Base-by-base conservation (phyloP, 2,888 invertebrate species). In the Cephonodes hylas region DNA sequence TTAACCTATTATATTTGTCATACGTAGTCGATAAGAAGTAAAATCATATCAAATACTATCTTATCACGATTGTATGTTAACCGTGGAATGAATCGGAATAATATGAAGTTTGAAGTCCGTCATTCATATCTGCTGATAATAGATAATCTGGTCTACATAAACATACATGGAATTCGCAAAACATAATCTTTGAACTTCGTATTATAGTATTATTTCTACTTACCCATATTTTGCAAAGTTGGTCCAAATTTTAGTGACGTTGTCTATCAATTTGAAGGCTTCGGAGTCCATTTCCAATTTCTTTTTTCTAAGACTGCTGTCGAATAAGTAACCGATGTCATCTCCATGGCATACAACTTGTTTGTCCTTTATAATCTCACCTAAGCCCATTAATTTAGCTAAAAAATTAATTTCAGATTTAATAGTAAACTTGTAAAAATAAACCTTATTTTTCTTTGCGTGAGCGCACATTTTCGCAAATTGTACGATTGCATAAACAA, bases 201-300 rank as follows among this genome's bases (percentile, higher is more conserved):
- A n/a, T 27, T 8, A n/a, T n/a, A 18, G 7, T 27, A 31, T 53
- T 27, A 1, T 15, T 45, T 20, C 20, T 20, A 59, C 20, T 58
- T 6, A 65, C 61, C 67, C 65, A 63, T 44, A 59, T 45, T 25
- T 63, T 0, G 87, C 88, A 53, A 88, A 89, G 63, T 89, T 86
- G 0, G 88, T 86, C 86, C 86, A 89, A n/a, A 89, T 69, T 13
- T 66, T 84, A 0, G 80, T 81, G 0, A 84, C 70, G 42, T 67
- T 78, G 0, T 86, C 71, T 10, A 89, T 80, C 63, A 82, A 65
- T 59, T 79, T 69, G 46, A 80, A 83, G 5, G 72, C 70, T 1
- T 76, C 71, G 0, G 84, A 77, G 8, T 71, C 66, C 23, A 66
- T 69, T 22, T 76, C 66, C 1, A 82, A 66, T 58, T 76, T 74